Percentiles rank a stretch among this genome's conserved stretches.
These are phyloP conservation scores for Eremobia ochroleuca DNA, from an alignment of 2,888 invertebrate genomes.

Conservation along the genomic window DNA sequence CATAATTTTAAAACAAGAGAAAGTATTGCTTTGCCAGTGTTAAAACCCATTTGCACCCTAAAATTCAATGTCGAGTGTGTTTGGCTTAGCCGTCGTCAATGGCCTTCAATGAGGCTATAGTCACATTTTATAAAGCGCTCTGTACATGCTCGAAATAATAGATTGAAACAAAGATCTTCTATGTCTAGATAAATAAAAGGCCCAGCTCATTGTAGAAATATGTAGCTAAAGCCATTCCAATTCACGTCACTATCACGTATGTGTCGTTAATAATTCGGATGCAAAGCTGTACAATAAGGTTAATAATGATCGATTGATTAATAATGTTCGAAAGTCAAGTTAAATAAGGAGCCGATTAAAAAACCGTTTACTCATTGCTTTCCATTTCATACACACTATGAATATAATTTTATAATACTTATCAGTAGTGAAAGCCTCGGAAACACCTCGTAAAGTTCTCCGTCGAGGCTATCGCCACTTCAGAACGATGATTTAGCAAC, in stretches of 20 bases:
- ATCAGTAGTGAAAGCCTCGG: constrained; percentile 71
- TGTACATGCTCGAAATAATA: constrained; percentile 42
- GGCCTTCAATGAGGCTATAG: constrained; percentile 27
- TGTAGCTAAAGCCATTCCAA: constrained; percentile 22
- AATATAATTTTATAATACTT: constrained; percentile 52
- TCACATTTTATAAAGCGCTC: constrained; percentile 26
- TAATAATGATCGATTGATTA: too few relatives aligned
- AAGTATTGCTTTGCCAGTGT: constrained; percentile 41
- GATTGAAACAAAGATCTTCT: constrained; percentile 48
- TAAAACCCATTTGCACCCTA: constrained; percentile 29
- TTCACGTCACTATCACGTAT: constrained; percentile 27
- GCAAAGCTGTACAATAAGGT: constrained; percentile 23
- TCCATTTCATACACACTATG: constrained; percentile 57
- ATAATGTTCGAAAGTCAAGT: constrained; percentile 55
- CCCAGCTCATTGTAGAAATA: constrained; percentile 41
- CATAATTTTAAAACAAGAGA: constrained; percentile 47
- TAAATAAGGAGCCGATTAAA: constrained; percentile 38
- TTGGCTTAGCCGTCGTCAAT: constrained; percentile 7
- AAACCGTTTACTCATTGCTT: constrained; percentile 67
- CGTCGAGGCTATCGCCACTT: constrained; percentile 65
- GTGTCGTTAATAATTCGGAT: constrained; percentile 24
- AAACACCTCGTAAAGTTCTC: constrained; percentile 55
- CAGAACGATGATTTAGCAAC: constrained; percentile 73
- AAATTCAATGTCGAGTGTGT: constrained; percentile 33
- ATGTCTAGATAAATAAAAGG: constrained; percentile 34